Evolutionary conservation across 2,113 vertebrate genomes (phyloP).

Genomic region (Piliocolobus tephrosceles): DNA sequence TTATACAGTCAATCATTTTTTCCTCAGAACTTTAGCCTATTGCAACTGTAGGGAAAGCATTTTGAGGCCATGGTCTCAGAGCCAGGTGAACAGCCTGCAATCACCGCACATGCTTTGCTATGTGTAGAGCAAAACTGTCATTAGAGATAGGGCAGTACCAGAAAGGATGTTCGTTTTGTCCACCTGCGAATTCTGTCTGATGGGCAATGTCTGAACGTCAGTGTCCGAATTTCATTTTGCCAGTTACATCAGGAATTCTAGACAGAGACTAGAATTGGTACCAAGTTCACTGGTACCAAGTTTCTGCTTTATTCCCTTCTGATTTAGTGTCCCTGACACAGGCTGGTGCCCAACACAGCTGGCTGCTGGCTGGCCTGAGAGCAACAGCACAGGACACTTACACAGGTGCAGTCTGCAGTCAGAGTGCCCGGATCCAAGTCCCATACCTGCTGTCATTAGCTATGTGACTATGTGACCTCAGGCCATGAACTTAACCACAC

Average conservation of each 20-base stretch:
- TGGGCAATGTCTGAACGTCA: background rate
- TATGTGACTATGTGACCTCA: background rate
- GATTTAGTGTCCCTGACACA: background rate
- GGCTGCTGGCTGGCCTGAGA: too few relatives aligned
- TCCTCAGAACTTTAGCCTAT: background rate
- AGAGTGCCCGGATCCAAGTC: background rate
- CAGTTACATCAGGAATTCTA: background rate
- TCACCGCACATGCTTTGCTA: background rate
- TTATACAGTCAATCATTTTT: background rate
- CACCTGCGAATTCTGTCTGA: background rate
- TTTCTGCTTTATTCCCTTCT: background rate
- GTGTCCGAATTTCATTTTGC: background rate
- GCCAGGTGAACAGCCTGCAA: background rate
- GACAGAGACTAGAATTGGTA: background rate
- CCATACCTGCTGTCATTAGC: background rate
- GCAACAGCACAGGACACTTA: background rate
- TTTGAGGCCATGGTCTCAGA: background rate
- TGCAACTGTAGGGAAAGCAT: background rate
- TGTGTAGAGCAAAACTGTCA: background rate
- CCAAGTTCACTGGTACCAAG: background rate
- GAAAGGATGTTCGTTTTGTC: background rate
- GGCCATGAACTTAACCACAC: background rate
- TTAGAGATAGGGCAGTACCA: background rate
- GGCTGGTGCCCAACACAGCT: background rate
- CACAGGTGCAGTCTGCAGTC: fast-evolving